A percentile compares a stretch with the other conserved stretches of the same genome.
These are phyloP conservation scores for Sycophila texana DNA, from an alignment of 2,888 invertebrate genomes.

Conservation along the genomic window DNA sequence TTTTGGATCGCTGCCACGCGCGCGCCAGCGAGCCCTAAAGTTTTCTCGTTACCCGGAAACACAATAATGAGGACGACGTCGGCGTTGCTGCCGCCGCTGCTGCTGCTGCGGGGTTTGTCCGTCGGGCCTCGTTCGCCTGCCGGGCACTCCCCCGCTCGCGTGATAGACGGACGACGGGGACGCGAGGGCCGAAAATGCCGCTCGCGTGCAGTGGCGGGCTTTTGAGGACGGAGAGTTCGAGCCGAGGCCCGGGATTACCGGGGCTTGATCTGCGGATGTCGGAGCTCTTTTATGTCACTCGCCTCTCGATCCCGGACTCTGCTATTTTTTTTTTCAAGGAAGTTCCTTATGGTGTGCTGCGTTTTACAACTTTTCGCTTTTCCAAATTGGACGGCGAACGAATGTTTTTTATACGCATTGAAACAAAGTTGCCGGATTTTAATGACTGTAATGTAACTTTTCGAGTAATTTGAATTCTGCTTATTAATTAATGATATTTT, in stretches of 20 bases:
- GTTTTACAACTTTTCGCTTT: background rate
- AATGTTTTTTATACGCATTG: too few species aligned
- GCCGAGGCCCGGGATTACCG: background rate
- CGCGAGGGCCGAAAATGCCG: background rate
- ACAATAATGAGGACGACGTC: constrained; percentile 60
- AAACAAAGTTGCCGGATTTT: too few species aligned
- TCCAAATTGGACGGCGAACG: too few species aligned
- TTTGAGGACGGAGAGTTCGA: background rate
- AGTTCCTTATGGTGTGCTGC: background rate
- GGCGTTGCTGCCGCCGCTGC: background rate
- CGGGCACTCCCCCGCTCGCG: background rate
- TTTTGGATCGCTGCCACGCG: constrained; percentile 55
- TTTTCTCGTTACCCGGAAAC: constrained; percentile 62
- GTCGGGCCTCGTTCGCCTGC: too few species aligned
- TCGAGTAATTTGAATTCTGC: too few species aligned
- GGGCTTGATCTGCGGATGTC: background rate
- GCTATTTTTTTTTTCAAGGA: too few species aligned
- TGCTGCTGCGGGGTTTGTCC: background rate
- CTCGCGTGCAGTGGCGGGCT: background rate
- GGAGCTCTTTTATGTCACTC: too few species aligned
- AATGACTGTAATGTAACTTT: too few species aligned
- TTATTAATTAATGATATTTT: background rate
- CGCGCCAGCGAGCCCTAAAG: constrained; percentile 42
- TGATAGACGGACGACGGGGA: constrained; percentile 12
- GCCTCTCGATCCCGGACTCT: too few species aligned